These are phyloP conservation scores for Hydropotes inermis DNA, from an alignment of 2,113 vertebrate genomes.

Conservation along the genomic window DNA sequence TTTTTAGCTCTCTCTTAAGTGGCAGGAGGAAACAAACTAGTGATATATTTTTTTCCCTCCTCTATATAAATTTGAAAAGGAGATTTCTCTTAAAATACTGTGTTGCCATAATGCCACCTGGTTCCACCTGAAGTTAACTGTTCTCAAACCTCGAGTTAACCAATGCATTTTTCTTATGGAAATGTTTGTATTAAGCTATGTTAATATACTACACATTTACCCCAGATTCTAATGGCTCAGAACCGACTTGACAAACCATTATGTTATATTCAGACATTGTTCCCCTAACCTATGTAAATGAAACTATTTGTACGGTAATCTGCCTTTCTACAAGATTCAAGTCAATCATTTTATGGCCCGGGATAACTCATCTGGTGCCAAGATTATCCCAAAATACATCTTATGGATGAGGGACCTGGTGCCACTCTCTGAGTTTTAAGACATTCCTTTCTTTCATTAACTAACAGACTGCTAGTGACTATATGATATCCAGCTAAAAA, in stretches of 20 bases:
- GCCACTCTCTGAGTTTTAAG: neutral
- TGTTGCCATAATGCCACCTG: neutral
- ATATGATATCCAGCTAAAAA: neutral
- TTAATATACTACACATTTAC: neutral
- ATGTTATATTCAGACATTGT: neutral
- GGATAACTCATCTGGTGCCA: neutral
- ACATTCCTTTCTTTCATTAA: neutral
- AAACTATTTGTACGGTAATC: rapidly evolving
- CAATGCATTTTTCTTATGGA: neutral
- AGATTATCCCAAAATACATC: neutral
- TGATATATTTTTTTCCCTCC: neutral
- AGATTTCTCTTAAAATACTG: neutral
- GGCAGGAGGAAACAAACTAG: neutral
- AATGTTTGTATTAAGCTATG: neutral
- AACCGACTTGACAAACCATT: neutral
- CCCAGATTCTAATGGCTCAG: neutral
- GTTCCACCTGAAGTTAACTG: neutral
- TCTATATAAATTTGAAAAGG: neutral
- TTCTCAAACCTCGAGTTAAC: neutral
- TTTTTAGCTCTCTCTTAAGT: neutral
- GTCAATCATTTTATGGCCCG: neutral
- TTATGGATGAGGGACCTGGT: neutral
- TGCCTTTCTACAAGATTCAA: neutral
- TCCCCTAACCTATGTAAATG: neutral
- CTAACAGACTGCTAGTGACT: neutral